Evolutionary conservation across 2,797 vertebrate species (phyloP).

Genomic region (Hirundo rustica): DNA sequence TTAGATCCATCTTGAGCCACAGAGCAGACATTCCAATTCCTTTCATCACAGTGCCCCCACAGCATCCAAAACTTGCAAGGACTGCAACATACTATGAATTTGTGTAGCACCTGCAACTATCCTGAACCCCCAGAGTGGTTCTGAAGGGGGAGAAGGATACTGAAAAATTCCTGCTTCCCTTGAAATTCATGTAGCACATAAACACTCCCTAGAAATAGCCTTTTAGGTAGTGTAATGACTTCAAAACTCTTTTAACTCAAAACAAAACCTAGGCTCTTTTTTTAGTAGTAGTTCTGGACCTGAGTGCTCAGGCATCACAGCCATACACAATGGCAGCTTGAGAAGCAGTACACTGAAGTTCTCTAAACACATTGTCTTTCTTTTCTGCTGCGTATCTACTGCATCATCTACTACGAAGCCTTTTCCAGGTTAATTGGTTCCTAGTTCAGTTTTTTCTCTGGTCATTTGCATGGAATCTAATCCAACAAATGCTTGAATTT

Average conservation of each 20-base stretch:
- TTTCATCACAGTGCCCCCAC: neutral
- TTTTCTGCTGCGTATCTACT: neutral
- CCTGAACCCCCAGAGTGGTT: neutral
- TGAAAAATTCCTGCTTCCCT: neutral
- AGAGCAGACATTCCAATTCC: neutral
- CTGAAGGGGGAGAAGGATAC: neutral
- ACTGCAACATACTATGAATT: neutral
- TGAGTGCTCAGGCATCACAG: neutral
- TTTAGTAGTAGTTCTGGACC: neutral
- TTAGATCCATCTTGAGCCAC: neutral
- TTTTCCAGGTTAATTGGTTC: neutral
- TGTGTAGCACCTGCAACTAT: neutral
- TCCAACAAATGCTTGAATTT: neutral
- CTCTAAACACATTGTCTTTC: neutral
- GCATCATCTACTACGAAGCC: neutral
- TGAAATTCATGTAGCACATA: neutral
- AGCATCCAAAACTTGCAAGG: neutral
- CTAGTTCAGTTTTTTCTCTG: neutral
- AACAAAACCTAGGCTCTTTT: neutral
- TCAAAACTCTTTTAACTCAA: neutral
- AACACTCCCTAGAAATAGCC: neutral
- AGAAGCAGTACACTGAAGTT: neutral
- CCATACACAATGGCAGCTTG: neutral
- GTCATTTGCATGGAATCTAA: neutral
- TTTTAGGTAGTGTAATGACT: neutral